These are phyloP conservation scores for Trichonephila clavata DNA, from an alignment of 1,140 invertebrate genomes.

Conservation along the genomic window DNA sequence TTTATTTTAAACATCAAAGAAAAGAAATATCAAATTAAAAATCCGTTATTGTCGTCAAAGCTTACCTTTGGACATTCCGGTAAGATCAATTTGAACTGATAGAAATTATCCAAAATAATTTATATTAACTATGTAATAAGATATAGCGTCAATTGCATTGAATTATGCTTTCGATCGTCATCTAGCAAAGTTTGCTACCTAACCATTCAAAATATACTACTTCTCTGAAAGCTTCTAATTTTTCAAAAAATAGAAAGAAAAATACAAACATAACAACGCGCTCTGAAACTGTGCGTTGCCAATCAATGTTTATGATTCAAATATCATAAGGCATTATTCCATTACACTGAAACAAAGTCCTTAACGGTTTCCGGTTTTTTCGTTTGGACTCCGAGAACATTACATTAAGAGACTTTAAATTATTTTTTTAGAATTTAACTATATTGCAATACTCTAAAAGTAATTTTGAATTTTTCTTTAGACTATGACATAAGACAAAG, in stretches of 20 bases:
- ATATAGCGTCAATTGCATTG: neutral
- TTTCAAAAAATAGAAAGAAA: constrained; percentile 42
- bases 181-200: neutral
- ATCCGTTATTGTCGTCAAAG: neutral
- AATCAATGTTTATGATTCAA: neutral
- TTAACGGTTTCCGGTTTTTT: no score
- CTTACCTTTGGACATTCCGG: constrained; percentile 51
- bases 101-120: neutral
- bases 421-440: no score
- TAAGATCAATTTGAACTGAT: neutral
- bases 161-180: neutral
- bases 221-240: neutral
- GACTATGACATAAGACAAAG: no score
- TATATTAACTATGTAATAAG: neutral
- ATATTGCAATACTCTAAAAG: no score
- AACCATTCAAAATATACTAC: no score
- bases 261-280: constrained; percentile 62
- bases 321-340: no score
- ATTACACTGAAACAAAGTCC: no score
- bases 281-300: constrained; percentile 40
- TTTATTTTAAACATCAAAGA: neutral
- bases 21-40: neutral
- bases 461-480: no score
- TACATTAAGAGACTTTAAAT: no score
- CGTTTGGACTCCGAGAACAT: no score